phyloP scores from a whole-genome alignment of 1,140 invertebrate genomes.

The Subanguina moxae region DNA sequence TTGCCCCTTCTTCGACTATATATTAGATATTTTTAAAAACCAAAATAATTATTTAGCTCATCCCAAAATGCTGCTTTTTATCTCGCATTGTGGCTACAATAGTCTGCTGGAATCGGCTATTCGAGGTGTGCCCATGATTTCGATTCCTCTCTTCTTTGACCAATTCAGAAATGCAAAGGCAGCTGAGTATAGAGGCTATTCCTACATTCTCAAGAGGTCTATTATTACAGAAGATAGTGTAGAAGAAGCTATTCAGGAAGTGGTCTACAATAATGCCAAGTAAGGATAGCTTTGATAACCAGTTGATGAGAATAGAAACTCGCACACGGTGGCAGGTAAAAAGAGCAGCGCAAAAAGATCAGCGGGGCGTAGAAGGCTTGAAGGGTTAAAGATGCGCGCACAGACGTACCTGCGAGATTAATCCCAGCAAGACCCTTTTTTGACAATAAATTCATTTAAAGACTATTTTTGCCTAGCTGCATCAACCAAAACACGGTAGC shows the following conservation, averaged over 20 bases:
- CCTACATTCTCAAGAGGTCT: constrained; percentile 15
- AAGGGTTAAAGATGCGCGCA: no score
- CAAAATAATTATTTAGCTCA: constrained; percentile 22
- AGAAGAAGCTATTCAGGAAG: constrained; percentile 21
- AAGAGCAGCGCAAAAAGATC: no score
- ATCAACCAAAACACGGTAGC: no score
- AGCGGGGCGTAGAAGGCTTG: no score
- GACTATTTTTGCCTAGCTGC: no score
- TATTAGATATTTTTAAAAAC: background rate
- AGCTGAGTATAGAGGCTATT: constrained; percentile 40
- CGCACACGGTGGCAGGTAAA: no score
- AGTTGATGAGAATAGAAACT: no score
- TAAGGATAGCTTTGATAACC: no score
- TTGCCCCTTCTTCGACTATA: constrained; percentile 9
- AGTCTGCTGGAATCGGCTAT: constrained; percentile 36
- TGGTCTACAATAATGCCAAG: constrained; percentile 19
- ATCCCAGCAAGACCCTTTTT: no score
- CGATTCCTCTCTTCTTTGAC: constrained; percentile 47
- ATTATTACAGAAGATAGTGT: constrained; percentile 16
- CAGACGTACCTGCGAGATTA: no score
- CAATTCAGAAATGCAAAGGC: constrained; percentile 44
- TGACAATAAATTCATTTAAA: no score
- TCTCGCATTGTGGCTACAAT: constrained; percentile 49
- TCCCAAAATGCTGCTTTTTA: constrained; percentile 38
- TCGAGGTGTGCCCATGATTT: constrained; percentile 39